Evolutionary conservation across 2,113 vertebrate species (phyloP).

Genomic region (Coreoperca whiteheadi): DNA sequence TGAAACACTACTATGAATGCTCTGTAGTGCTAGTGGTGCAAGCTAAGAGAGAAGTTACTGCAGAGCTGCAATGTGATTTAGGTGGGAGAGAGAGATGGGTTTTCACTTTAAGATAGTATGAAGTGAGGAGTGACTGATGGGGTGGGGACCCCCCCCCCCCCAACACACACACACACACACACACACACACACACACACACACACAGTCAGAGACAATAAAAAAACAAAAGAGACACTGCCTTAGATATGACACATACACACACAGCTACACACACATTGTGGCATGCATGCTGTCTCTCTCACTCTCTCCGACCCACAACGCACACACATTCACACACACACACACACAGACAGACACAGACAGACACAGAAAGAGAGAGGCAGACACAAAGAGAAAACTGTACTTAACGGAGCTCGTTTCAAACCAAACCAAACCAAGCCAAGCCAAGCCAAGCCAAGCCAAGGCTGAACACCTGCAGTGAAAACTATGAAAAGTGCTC

Average conservation of each 20-base stretch:
- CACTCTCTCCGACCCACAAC: constrained; percentile 1
- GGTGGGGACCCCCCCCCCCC: background rate
- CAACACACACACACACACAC: background rate
- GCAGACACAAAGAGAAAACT: constrained; percentile 62
- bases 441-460: constrained; percentile 60
- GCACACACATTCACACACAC: constrained; percentile 1
- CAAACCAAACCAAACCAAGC: constrained; percentile 59
- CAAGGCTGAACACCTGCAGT: constrained; percentile 61
- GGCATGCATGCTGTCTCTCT: constrained; percentile 14
- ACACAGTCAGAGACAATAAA: background rate
- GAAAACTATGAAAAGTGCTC: constrained; percentile 52
- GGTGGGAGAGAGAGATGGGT: constrained; percentile 5
- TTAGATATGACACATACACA: background rate
- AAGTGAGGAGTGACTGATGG: constrained; percentile 40
- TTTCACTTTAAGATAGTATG: constrained; percentile 38
- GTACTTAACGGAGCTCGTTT: constrained; percentile 58
- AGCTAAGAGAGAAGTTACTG: constrained; percentile 7
- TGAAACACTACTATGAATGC: constrained; percentile 13
- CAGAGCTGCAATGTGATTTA: constrained; percentile 18
- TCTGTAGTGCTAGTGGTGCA: background rate
- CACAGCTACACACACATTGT: background rate
- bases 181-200: background rate
- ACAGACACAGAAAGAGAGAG: constrained; percentile 27
- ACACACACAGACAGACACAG: constrained; percentile 13
- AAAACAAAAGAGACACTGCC: background rate